Percentiles rank a stretch among this genome's conserved stretches.
Evolutionary conservation across 2,888 invertebrate species (phyloP).

Genomic region (Nymphalis c-album): DNA sequence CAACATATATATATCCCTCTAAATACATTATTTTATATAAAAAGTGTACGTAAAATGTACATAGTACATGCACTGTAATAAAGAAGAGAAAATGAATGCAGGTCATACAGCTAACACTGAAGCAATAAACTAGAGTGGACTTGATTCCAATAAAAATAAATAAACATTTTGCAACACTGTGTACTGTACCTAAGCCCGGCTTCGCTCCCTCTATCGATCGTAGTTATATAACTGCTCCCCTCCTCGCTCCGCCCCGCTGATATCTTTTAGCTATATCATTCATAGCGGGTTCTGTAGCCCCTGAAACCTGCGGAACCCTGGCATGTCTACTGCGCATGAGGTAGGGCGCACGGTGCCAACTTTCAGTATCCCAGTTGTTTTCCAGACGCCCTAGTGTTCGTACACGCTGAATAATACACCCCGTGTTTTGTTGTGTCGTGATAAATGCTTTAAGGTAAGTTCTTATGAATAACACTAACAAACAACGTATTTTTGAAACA

Average conservation of each 20-base stretch:
- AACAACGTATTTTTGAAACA: not conserved
- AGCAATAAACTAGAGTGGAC: slow-evolving; percentile 45
- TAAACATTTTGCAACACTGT: slow-evolving; percentile 42
- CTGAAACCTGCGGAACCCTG: slow-evolving; percentile 45
- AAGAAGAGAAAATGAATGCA: slow-evolving; percentile 28
- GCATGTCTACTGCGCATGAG: slow-evolving; percentile 53
- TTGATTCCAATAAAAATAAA: slow-evolving; percentile 46
- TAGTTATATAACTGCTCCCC: slow-evolving; percentile 67
- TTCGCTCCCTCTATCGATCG: slow-evolving; percentile 69
- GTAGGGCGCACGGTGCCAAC: slow-evolving; percentile 49
- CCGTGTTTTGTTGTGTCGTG: slow-evolving; percentile 60
- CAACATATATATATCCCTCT: not conserved
- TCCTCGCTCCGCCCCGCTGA: slow-evolving; percentile 44
- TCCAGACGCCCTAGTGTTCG: slow-evolving; percentile 46
- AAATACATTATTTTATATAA: not conserved
- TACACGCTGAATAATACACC: slow-evolving; percentile 45
- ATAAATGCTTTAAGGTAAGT: slow-evolving; percentile 75
- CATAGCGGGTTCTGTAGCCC: slow-evolving; percentile 58
- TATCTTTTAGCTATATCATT: slow-evolving; percentile 60
- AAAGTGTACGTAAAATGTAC: slow-evolving; percentile 5
- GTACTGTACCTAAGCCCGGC: slow-evolving; percentile 52
- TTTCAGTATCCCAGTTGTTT: slow-evolving; percentile 62
- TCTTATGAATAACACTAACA: not conserved
- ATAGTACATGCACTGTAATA: slow-evolving; percentile 2
- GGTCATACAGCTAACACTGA: slow-evolving; percentile 29